Evolutionary conservation across 2,888 invertebrate genomes (phyloP), one percentile per base, ranked within the genome.

Genomic region (Pollenia labialis): DNA sequence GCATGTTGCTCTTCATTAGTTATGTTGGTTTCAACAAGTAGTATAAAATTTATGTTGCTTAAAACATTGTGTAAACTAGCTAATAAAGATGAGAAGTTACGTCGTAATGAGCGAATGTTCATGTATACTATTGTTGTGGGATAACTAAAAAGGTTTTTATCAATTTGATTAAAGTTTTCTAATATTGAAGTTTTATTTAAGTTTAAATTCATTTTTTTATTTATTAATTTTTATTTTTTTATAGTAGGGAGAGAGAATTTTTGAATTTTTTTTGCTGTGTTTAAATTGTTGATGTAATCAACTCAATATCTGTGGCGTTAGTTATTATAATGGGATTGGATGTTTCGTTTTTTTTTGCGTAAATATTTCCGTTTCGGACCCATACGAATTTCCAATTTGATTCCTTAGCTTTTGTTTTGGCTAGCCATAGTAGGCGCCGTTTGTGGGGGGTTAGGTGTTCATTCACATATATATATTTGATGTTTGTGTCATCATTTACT

Each of bases 1-100:
- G 9, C 6, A 18, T 44, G 4, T 4, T 64, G 12, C 11, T 64
- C 44, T 4, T 44, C 46, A 10, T 69, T 32, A 14, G 3, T 32
- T 69, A 69, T 69, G 8, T 69, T 52, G 11, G 68, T 69, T 40
- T 69, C 68, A 7, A 52, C 52, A 10, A 69, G 68, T 10, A 69
- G 14, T 32, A 69, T 69, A n/a, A 69, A n/a, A 32, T 69, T 69
- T 14, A 69, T 3, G 8, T 69, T 23, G 23, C 32, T 52, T 32
- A 69, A 23, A 23, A 69, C 14, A 7, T 52, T 8, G 10, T 69
- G 8, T 9, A 69, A 23, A 9, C 32, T 69, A 4, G n/a, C 14
- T 23, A 69, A 7, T 52, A 69, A 69, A 14, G 14, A 8, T 12
- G 68, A 7, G n/a, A 69, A 69, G 23, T 69, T 18, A 48, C 32